Evolutionary conservation across 2,797 vertebrate genomes (phyloP).

Genomic region (Enteromius radiatus): DNA sequence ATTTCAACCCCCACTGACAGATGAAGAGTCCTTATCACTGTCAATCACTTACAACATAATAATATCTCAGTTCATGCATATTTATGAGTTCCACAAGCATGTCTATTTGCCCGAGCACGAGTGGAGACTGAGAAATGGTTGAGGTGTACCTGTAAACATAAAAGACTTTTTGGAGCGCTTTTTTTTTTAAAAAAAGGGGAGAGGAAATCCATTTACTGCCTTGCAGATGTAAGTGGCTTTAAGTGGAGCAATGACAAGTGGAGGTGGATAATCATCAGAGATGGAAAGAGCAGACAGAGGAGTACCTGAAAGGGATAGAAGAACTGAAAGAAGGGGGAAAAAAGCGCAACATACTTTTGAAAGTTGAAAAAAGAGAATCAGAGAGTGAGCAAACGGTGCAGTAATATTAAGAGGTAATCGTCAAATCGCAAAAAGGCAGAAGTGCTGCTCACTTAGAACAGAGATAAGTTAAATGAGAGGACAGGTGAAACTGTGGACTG

Average conservation of each 20-base stretch:
- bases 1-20: conserved; percentile 54
- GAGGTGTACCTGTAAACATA: conserved; percentile 40
- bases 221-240: conserved; percentile 38
- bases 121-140: conserved; percentile 14
- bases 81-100: conserved; percentile 59
- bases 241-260: conserved; percentile 30
- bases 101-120: conserved; percentile 15
- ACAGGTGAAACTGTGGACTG: background rate
- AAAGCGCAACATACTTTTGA: conserved; percentile 31
- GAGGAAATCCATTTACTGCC: conserved; percentile 35
- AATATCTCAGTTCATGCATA: conserved; percentile 67
- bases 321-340: conserved; percentile 38
- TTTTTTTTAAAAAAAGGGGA: conserved; percentile 5
- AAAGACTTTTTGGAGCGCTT: conserved; percentile 27
- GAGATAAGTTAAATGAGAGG: background rate
- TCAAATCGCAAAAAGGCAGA: background rate
- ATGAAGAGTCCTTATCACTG: conserved; percentile 55
- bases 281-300: conserved; percentile 30
- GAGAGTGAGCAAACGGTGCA: background rate
- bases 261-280: conserved; percentile 30
- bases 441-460: background rate
- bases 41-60: conserved; percentile 66
- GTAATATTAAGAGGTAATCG: background rate
- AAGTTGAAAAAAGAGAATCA: background rate
- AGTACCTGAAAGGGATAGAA: conserved; percentile 9